These are phyloP conservation scores for Megalops cyprinoides DNA, from an alignment of 2,797 vertebrate species.

Conservation along the genomic window DNA sequence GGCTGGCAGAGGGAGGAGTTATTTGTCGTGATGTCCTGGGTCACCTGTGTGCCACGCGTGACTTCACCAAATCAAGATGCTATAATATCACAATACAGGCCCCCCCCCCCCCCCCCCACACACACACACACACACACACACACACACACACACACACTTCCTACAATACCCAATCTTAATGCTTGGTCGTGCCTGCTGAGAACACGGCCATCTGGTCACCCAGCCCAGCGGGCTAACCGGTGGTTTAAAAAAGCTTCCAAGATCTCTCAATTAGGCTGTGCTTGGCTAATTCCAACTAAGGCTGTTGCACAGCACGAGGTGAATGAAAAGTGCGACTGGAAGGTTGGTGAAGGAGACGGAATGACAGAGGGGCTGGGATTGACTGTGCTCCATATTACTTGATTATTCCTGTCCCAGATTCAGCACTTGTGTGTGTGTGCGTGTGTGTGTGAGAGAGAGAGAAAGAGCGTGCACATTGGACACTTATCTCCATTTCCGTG, in stretches of 20 bases:
- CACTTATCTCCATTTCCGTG: not conserved
- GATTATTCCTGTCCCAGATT: not conserved
- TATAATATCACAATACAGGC: too few species aligned
- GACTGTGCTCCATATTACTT: not conserved
- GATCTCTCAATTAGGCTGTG: conserved; percentile 28
- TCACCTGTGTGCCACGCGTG: too few species aligned
- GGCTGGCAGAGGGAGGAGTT: too few species aligned
- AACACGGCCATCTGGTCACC: conserved; percentile 4
- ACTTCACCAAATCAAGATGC: too few species aligned
- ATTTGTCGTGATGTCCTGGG: too few species aligned
- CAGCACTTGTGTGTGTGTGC: not conserved
- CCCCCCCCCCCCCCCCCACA: too few species aligned
- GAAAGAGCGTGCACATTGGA: not conserved
- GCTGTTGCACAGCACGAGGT: not conserved
- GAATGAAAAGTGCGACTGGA: conserved; percentile 14
- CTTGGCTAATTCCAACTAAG: not conserved
- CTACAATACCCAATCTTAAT: conserved; percentile 2
- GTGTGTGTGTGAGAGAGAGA: not conserved
- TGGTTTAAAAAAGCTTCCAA: conserved; percentile 15
- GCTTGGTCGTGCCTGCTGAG: not conserved
- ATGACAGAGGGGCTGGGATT: not conserved
- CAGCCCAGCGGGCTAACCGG: not conserved
- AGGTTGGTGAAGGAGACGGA: not conserved
- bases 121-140: too few species aligned
- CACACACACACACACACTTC: too few species aligned